Evolutionary conservation across 2,888 invertebrate genomes (phyloP).

Genomic region (Onthophagus sagittarius): DNA sequence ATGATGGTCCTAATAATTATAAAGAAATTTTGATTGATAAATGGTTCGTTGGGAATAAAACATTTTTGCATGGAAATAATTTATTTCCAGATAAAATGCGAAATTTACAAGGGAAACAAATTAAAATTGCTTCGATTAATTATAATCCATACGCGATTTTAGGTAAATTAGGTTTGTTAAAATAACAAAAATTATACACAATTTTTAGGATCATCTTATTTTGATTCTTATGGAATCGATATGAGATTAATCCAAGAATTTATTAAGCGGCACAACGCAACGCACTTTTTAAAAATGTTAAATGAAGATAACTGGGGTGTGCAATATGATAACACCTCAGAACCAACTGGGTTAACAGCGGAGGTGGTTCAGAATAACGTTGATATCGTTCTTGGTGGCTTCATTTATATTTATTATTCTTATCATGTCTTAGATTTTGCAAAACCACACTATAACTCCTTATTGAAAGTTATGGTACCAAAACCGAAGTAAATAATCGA

Average conservation of each 20-base stretch:
- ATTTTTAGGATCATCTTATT: conserved; percentile 2
- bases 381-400: not conserved
- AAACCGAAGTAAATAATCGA: not conserved
- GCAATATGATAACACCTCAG: not conserved
- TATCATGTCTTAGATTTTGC: not conserved
- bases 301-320: not conserved
- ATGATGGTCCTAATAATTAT: not conserved
- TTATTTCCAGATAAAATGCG: conserved; percentile 19
- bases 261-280: conserved; percentile 17
- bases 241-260: conserved; percentile 14
- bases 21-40: conserved; percentile 11
- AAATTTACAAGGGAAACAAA: conserved; percentile 18
- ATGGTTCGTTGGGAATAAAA: conserved; percentile 16
- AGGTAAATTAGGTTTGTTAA: conserved; percentile 2
- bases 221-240: conserved; percentile 17
- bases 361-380: not conserved
- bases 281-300: conserved; percentile 1
- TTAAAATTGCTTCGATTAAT: conserved; percentile 19
- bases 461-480: not conserved
- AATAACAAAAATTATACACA: not conserved
- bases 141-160: conserved; percentile 19
- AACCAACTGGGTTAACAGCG: not conserved
- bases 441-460: not conserved
- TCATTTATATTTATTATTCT: not conserved
- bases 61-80: conserved; percentile 6